Evolutionary conservation across 2,797 vertebrate genomes (phyloP), one percentile per base, ranked within the genome.

Genomic region (Pangasius mekongensis): DNA sequence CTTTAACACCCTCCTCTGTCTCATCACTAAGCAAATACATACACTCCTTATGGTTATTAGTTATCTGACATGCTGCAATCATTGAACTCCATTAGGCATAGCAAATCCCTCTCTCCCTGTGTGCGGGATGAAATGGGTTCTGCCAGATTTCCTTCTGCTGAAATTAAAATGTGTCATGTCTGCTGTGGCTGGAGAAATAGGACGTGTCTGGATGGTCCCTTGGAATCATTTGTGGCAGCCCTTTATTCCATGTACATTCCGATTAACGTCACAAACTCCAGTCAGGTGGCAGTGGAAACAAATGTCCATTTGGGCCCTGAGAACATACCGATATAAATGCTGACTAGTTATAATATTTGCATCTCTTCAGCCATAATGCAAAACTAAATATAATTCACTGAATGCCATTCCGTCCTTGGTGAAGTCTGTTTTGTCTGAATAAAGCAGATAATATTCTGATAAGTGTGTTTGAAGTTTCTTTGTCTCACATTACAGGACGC

Each of bases 141-240:
- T 94, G 93, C 93, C 92, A 89, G 90, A 92, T 93, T 94, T 94
- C 92, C 91, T 93, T 92, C 93, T 90, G 92, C 90, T 94, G 93
- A 94, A 95, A 96, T 96, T 95, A 96, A 95, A 95, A 96, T 91
- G 95, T 94, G 95, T 95, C 95, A 95, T 93, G 93, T 95, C 94
- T 92, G 91, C 87, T 89, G 91, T 92, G 90, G 88, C 92, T 93
- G 88, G 85, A 87, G 93, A 94, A 92, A 89, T 92, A 88, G 91
- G 91, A 89, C 91, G 87, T 91, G 92, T 94, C 93, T 91, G 92
- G 86, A 85, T 92, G 89, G 92, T 92, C 93, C 90, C 90, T 93
- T 87, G 82, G 90, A 93, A 94, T 94, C 89, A 92, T 92, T 93
- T 94, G 91, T 94, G 93, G 93, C 93, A 95, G 91, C 90, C 94